A percentile compares a stretch with the other conserved stretches of the same genome.
These are phyloP conservation scores for Callopanchax toddi DNA, from an alignment of 2,113 vertebrate genomes.

Conservation along the genomic window DNA sequence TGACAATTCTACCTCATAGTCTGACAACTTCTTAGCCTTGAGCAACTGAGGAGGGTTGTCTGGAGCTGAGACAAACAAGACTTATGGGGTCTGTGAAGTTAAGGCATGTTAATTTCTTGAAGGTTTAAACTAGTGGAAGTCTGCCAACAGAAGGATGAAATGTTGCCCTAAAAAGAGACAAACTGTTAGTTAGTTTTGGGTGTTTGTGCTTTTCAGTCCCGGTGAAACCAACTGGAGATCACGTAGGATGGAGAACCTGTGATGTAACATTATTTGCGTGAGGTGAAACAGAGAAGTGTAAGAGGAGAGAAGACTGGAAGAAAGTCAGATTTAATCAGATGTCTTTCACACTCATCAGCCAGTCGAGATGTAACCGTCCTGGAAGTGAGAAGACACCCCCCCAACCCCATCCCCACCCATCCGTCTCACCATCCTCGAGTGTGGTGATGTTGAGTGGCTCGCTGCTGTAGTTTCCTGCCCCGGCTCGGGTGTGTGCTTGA, in stretches of 20 bases:
- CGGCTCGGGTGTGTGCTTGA: constrained; percentile 75
- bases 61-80: constrained; percentile 82
- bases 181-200: constrained; percentile 13
- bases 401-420: not conserved
- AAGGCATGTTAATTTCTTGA: not conserved
- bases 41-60: constrained; percentile 89
- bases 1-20: constrained; percentile 90
- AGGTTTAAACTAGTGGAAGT: constrained; percentile 9
- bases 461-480: constrained; percentile 80
- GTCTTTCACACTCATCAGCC: constrained; percentile 12
- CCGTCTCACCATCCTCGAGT: constrained; percentile 80
- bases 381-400: constrained; percentile 27
- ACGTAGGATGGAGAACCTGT: constrained; percentile 43
- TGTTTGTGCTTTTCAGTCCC: constrained; percentile 7
- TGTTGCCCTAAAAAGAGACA: constrained; percentile 43
- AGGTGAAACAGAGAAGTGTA: constrained; percentile 39
- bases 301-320: constrained; percentile 29
- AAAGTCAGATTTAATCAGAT: constrained; percentile 48
- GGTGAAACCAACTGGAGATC: constrained; percentile 1
- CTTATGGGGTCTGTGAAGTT: constrained; percentile 14
- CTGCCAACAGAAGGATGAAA: not conserved
- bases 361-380: constrained; percentile 19
- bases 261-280: constrained; percentile 50
- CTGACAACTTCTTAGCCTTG: constrained; percentile 87
- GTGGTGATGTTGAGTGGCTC: constrained; percentile 84